Conservation (phyloP, 2,113 vertebrate genomes). For the Tichodroma muraria region DNA sequence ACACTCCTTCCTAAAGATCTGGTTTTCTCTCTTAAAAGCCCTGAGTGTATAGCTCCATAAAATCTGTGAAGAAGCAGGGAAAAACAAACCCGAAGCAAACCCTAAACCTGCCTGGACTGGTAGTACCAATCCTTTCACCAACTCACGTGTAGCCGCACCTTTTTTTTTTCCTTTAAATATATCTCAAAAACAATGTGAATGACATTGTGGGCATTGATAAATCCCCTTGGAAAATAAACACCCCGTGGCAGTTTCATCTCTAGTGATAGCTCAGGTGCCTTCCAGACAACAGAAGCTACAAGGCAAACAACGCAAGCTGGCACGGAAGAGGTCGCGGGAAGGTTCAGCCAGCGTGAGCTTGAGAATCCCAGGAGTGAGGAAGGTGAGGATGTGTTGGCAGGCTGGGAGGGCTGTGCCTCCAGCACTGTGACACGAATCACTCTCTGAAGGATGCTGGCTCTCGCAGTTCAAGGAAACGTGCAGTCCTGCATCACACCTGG, state of each 20-base stretch:
- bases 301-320: not conserved
- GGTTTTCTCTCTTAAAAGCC: not conserved
- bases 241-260: not conserved
- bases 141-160: not conserved
- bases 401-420: not conserved
- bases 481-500: not conserved
- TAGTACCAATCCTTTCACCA: not conserved
- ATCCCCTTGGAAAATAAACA: not conserved
- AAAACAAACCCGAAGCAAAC: not conserved
- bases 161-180: not conserved
- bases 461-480: not conserved
- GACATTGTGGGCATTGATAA: not conserved
- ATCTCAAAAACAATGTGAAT: not conserved
- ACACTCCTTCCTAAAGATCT: not conserved
- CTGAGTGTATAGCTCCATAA: not conserved
- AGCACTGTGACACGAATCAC: not conserved
- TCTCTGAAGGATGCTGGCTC: not conserved
- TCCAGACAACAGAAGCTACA: not conserved
- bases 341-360: not conserved
- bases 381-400: not conserved
- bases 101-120: not conserved
- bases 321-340: fast-evolving
- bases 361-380: not conserved
- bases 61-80: not conserved
- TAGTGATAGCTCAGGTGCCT: not conserved